Conservation (phyloP, 2,797 vertebrate genomes). For the Columba guinea region DNA sequence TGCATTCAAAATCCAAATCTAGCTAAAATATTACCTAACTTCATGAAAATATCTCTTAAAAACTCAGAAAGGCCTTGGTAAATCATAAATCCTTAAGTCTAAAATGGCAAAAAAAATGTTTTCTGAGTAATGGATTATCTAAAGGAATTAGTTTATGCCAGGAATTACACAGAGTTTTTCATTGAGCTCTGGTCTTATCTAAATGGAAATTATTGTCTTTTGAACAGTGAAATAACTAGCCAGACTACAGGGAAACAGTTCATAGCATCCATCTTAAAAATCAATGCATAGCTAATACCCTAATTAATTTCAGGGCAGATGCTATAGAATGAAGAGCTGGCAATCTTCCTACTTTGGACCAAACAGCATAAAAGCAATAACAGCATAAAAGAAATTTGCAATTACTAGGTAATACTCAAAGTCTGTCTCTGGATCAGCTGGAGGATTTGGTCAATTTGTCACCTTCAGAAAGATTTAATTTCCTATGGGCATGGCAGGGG, state of each 20-base stretch:
- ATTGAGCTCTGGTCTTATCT: not conserved
- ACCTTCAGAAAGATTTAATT: not conserved
- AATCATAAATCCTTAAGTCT: not conserved
- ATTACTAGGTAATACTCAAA: not conserved
- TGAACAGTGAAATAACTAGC: not conserved
- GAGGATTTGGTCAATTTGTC: not conserved
- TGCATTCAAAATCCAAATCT: conserved; percentile 10
- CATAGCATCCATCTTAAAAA: not conserved
- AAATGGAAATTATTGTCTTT: not conserved
- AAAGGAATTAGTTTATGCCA: not conserved
- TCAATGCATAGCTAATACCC: not conserved
- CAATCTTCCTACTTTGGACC: not conserved
- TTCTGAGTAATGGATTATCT: not conserved
- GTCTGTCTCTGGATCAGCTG: not conserved
- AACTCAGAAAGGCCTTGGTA: not conserved
- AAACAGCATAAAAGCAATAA: not conserved
- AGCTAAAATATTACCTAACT: conserved; percentile 8
- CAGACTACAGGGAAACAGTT: not conserved
- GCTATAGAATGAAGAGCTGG: not conserved
- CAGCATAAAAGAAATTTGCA: not conserved
- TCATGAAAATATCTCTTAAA: conserved; percentile 6
- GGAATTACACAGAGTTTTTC: not conserved
- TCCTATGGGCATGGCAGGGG: not conserved
- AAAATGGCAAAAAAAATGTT: conserved; percentile 13
- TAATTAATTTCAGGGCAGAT: not conserved